Base-by-base conservation (phyloP, 2,888 invertebrate genomes). In the Deladenus siricidicola region DNA sequence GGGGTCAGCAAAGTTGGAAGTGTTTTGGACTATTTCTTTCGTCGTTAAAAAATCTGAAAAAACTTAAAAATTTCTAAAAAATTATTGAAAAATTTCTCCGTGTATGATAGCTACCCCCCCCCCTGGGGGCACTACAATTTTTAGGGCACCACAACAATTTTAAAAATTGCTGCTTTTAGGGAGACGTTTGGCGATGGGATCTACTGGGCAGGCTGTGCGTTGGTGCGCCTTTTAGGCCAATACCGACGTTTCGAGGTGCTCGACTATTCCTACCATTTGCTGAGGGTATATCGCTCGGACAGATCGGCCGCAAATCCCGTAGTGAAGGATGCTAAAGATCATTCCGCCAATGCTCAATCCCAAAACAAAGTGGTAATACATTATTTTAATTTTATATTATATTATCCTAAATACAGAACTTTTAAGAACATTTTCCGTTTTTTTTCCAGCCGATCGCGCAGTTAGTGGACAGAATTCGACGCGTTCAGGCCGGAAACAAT, bases 181-280 rank as follows among this genome's bases (percentile, higher is more conserved):
- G 92, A 96, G 82, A 82, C 96, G 67, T 98, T 93, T 82, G 98
- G 98, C 8, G 98, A 98, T 82, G 96, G 96, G 0, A 84, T 98
- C 0, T 91, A 96, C 81, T 98, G 96, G 96, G 96, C 94, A 3
- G 96, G 94, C 0, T 93, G 94, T 80, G 88, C 92, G 14, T 89
- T 98, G 85, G 90, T 98, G 65, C 88, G 90, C 2, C 84, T 98
- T 45, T 84, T 98, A 42, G 91, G 91, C 0, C 96, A 98, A 78
- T 93, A 96, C 82, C 83, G 91, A 49, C 84, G 94, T 62, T 98
- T 96, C 81, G 94, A 98, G 80, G 91, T 92, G 1, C 84, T 96
- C 47, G 98, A 98, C 83, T 96, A 96, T 84, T 93, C 91, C 82
- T 98, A 98, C 82, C 96, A 98, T 81, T 89, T 98, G 74, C 85